Evolutionary conservation across 1,140 invertebrate genomes (phyloP), one percentile per base, ranked within the genome.

Genomic region (Cyclargus thomasi): DNA sequence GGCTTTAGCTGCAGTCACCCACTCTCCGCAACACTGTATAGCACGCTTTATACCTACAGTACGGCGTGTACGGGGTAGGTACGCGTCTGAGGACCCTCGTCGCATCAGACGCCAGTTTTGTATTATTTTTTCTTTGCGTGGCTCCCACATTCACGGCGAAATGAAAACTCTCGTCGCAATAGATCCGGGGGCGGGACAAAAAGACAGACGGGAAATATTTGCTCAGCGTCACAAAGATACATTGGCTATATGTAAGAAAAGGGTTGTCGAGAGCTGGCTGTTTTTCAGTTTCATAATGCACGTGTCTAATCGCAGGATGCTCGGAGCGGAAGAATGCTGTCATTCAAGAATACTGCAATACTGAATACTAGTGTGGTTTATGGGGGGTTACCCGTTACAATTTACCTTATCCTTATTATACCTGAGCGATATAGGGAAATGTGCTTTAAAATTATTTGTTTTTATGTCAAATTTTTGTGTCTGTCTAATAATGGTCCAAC

Each of bases 1-100:
- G 80, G 82, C 82, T 87, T 86, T 86, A 84, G 76, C 83, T 90
- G 87, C 87, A 90, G 85, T 84, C 81, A 85, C 82, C 84, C 83
- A 88, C 83, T 86, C 86, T 86, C 77, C 83, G 83, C 83, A 85
- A 75, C 85, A 72, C 74, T 82, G 79, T 87, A 83, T 55, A 47
- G 29, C 29, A 35, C 29, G 29, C 29, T 8, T 66, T 73, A 67
- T 78, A 78, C 70, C 70, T 79, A 74, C 62, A 72, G 71, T 74
- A 29, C 29, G 29, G 29, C 0, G 29, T 7, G 29, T 29, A 29
- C 29, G 29, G 29, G 29, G 29, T 29, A 29, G 29, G 29, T 29
- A 29, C 29, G 29, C 72, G 82, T 87, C 84, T 86, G 85, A 89
- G 83, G 79, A 80, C 84, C 85, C 85, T 85, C 78, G 78, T 85